Evolutionary conservation across 1,140 invertebrate genomes (phyloP).

Genomic region (Diplogasteroides magnus): DNA sequence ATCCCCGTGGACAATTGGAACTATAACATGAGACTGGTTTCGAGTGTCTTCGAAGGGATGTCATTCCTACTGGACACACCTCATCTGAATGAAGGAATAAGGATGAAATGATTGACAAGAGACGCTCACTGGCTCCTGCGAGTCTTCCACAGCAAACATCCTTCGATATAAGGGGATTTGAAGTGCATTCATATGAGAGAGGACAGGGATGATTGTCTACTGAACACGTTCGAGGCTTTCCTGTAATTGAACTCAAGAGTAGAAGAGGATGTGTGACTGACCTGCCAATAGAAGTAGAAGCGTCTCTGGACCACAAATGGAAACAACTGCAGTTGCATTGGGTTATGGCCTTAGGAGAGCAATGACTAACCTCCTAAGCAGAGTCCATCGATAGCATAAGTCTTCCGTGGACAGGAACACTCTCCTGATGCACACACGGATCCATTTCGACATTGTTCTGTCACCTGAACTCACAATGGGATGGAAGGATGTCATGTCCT

Average conservation of each 20-base stretch:
- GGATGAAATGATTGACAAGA: neutral
- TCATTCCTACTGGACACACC: slow-evolving; percentile 22
- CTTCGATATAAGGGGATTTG: neutral
- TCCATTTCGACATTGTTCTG: too few relatives aligned
- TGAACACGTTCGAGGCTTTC: too few relatives aligned
- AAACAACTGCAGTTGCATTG: neutral
- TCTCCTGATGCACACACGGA: neutral
- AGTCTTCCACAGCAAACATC: neutral
- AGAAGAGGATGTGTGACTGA: too few relatives aligned
- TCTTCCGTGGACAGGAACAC: neutral
- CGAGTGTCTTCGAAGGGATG: slow-evolving; percentile 17
- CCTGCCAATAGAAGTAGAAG: neutral
- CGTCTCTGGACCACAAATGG: neutral
- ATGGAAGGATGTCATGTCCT: too few relatives aligned
- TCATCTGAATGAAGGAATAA: neutral
- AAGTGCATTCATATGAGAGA: neutral
- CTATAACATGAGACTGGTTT: slow-evolving; percentile 19
- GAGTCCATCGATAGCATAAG: too few relatives aligned
- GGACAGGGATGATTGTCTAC: neutral
- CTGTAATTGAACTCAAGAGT: neutral
- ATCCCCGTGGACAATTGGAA: slow-evolving; percentile 21
- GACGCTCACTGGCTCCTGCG: neutral
- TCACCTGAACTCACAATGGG: too few relatives aligned
- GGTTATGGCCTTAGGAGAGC: too few relatives aligned
- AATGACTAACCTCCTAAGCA: too few relatives aligned